Evolutionary conservation across 2,113 vertebrate genomes (phyloP).

Genomic region (Otocyon megalotis): DNA sequence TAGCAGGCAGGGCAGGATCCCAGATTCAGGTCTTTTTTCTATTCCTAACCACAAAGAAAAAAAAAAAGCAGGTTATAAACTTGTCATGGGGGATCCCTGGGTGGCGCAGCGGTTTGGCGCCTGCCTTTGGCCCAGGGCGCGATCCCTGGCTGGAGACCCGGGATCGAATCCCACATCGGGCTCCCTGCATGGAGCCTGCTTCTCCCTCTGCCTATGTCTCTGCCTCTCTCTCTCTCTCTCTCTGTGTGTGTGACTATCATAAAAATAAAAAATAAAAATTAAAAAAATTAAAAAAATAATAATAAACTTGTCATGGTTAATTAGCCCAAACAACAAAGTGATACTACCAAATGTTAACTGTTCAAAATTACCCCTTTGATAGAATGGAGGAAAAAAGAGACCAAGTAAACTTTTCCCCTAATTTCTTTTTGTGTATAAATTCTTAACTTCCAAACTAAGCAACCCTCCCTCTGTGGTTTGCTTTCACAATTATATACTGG

Average conservation of each 20-base stretch:
- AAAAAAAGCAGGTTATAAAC: not conserved
- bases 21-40: not conserved
- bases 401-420: not conserved
- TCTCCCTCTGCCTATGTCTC: too few relatives aligned
- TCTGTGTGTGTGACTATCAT: too few relatives aligned
- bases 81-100: too few relatives aligned
- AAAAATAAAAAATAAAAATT: too few relatives aligned
- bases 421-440: slow-evolving; percentile 13
- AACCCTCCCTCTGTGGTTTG: not conserved
- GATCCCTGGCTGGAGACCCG: too few relatives aligned
- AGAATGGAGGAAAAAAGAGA: not conserved
- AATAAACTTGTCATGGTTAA: not conserved
- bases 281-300: too few relatives aligned
- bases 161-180: too few relatives aligned
- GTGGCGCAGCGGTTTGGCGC: too few relatives aligned
- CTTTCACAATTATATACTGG: not conserved
- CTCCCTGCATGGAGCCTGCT: too few relatives aligned
- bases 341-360: slow-evolving; percentile 10
- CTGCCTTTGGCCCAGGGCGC: too few relatives aligned
- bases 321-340: slow-evolving; percentile 16
- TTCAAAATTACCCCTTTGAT: not conserved
- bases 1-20: not conserved
- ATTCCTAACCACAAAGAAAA: not conserved
- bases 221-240: too few relatives aligned
- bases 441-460: slow-evolving; percentile 42